A percentile compares a stretch with the other conserved stretches of the same genome.
These are phyloP conservation scores for Coremacera marginata DNA, from an alignment of 2,888 invertebrate genomes.

Conservation along the genomic window DNA sequence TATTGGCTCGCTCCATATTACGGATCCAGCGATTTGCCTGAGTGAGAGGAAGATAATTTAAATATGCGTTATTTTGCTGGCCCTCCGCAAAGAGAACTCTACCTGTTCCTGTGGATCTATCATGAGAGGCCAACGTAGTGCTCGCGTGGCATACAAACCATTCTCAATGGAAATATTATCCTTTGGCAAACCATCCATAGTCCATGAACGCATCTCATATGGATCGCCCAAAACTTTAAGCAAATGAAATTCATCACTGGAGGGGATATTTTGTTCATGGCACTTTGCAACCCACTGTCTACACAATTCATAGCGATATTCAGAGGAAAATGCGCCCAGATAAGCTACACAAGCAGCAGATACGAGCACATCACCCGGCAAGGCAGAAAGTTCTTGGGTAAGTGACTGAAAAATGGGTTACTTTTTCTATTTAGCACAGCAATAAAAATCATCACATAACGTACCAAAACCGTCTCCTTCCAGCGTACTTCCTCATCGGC, in stretches of 20 bases:
- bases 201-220: conserved; percentile 91
- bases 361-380: conserved; percentile 88
- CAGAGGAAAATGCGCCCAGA: conserved; percentile 87
- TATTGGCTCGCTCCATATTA: conserved; percentile 84
- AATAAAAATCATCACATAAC: background rate
- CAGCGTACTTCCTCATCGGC: conserved; percentile 89
- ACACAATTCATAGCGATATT: conserved; percentile 78
- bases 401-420: conserved; percentile 71
- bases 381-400: conserved; percentile 77
- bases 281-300: conserved; percentile 79
- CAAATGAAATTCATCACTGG: conserved; percentile 78
- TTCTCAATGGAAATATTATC: conserved; percentile 93
- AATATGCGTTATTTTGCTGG: too few relatives aligned
- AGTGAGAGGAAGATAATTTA: conserved; percentile 27
- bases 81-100: background rate
- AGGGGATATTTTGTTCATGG: conserved; percentile 76
- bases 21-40: conserved; percentile 93
- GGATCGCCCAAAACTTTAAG: conserved; percentile 83
- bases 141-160: conserved; percentile 88
- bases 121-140: conserved; percentile 89
- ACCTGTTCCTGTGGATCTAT: conserved; percentile 96
- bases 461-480: conserved; percentile 77
- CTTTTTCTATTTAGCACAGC: background rate
- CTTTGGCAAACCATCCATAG: conserved; percentile 87
- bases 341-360: conserved; percentile 92